phyloP scores from a whole-genome alignment of 2,797 vertebrate species.

The Rhinatrema bivittatum region DNA sequence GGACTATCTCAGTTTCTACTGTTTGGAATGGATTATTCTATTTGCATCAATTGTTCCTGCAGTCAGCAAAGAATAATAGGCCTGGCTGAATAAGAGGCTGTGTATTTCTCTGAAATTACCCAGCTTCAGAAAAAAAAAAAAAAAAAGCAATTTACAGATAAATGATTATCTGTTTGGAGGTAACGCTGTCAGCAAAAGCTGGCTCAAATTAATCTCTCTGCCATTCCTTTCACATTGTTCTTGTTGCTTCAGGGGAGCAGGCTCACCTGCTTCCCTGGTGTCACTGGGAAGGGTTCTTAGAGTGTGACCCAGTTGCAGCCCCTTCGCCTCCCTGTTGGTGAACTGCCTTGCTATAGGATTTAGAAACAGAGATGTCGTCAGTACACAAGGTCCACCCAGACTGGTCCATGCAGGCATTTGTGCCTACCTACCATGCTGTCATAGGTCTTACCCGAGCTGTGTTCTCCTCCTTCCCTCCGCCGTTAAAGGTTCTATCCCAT shows the following conservation, averaged over 20 bases:
- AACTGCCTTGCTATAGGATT: constrained; percentile 15
- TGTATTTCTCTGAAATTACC: constrained; percentile 56
- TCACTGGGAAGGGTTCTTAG: constrained; percentile 21
- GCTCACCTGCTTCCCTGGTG: constrained; percentile 14
- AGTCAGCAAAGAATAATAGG: background rate
- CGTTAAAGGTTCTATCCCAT: too few species aligned
- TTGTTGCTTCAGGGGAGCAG: constrained; percentile 5
- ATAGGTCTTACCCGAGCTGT: too few species aligned
- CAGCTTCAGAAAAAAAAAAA: constrained; percentile 47
- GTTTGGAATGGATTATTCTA: too few species aligned
- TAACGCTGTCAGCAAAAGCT: constrained; percentile 39
- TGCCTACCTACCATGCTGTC: too few species aligned
- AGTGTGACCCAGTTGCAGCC: constrained; percentile 14
- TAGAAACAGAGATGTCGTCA: too few species aligned
- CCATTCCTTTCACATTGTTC: constrained; percentile 40
- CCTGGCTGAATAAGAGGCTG: constrained; percentile 2
- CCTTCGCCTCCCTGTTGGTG: background rate
- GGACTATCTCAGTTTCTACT: too few species aligned
- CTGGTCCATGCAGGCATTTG: too few species aligned
- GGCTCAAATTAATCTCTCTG: constrained; percentile 51
- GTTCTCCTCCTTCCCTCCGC: too few species aligned
- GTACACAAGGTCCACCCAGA: too few species aligned
- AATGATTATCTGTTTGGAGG: constrained; percentile 48
- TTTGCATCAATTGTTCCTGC: too few species aligned
- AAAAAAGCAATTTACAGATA: constrained; percentile 59